Evolutionary conservation across 2,113 vertebrate species (phyloP), one percentile per base, ranked within the genome.

Genomic region (Dicaeum eximium): DNA sequence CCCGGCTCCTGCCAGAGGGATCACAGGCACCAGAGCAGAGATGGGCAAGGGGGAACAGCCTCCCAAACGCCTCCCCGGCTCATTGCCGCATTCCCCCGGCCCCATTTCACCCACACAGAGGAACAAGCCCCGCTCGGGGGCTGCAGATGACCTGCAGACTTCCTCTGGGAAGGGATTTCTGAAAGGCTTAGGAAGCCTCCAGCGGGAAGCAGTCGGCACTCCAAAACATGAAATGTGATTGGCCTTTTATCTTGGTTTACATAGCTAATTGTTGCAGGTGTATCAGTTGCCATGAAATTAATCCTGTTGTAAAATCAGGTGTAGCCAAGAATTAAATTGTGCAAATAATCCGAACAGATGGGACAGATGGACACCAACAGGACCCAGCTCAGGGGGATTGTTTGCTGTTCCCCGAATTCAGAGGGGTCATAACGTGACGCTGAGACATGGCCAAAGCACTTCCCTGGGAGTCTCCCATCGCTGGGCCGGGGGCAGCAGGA

Each of bases 301-400:
- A 96, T 17, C 81, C 60, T 4, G 58, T 22, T 53, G 86, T 64
- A 93, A 88, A 67, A 53, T 4, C 69, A 73, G 71, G 84, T 27
- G 88, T 74, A 95, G 93, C 94, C 96, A 79, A 90, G 95, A 95
- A 91, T 86, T 64, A 93, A 72, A 88, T 70, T 23, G 80, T 54
- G 84, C 96, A 82, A 93, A 96, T 71, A 86, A 40, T 3, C 16
- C 0, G 17, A 87, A 65, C 37, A 22, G 88, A 57, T 72, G 88
- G 86, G 47, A 47, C 86, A 82, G 79, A 56, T 20, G 90, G 83
- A 88, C 91, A 66, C 67, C 3, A 3, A 51, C 27, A 15, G 47
- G 9, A 28, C 67, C 3, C 10, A 2, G 47, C 60, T 16, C 4
- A 0, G 23, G 25, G 35, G 57, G 4, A 3, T 0, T 20, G 75